Evolutionary conservation across 1,140 invertebrate species (phyloP), one percentile per base, ranked within the genome.

Genomic region (Cardiocondyla obscurior): DNA sequence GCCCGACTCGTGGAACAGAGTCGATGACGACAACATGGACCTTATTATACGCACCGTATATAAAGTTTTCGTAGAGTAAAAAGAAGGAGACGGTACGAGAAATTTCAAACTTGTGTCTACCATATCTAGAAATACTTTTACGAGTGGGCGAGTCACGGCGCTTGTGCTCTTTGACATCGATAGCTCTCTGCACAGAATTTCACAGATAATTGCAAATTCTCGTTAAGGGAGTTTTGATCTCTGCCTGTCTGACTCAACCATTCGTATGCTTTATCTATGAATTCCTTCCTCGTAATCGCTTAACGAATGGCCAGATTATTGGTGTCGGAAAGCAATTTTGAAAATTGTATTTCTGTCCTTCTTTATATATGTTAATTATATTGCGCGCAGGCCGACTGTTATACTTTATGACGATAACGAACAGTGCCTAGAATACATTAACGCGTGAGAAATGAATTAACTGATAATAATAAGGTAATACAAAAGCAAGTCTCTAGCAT

Each of bases 51-150:
- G 76, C 57, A 82, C 42, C 62, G 46, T 58, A 69, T 46, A 55
- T 25, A 53, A 70, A 79, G 42, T 81, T 72, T 58, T 60, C 53
- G 28, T 57, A 28, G 39, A 58, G 65, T 44, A 67, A 72, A 53
- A 57, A 64, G 64, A 60, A 67, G 60, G 73, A 72, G 39, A 83
- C 16, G 60, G 55, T 67, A 79, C 73, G 81, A 83, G 81, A 83
- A 89, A 91, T 92, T 90, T 94, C 92, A 92, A 95, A 95, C 95
- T 95, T 95, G 95, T 95, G 95, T 95, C 93, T 92, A 94, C 94
- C 95, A 95, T 86, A 33, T 85, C 86, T 89, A 88, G 70, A 88
- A 77, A 84, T 88, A 87, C 82, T 85, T 79, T 74, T 79, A 76
- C 72, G 83, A 53, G 42, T 85, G 83, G 81, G 69, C 83, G 86